phyloP scores from a whole-genome alignment of 2,113 vertebrate species.

The Onychorhynchus coronatus region DNA sequence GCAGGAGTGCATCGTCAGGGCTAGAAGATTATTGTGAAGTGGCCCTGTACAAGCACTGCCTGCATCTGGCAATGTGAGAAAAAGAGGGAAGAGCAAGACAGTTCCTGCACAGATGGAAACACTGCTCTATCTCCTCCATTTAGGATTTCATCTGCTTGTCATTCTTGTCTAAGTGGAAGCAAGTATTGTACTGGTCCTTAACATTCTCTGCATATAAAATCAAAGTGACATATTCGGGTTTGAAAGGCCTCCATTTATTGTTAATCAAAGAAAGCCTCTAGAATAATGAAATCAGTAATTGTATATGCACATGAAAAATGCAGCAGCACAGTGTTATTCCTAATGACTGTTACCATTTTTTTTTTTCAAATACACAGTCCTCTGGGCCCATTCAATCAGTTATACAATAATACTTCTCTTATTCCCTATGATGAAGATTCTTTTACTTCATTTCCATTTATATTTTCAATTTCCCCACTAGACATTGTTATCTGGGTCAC shows the following conservation, averaged over 20 bases:
- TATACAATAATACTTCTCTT: conserved; percentile 74
- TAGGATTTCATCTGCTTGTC: conserved; percentile 60
- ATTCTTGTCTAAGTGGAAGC: conserved; percentile 56
- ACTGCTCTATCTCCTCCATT: conserved; percentile 26
- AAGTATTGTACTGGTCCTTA: conserved; percentile 51
- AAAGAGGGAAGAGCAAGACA: not conserved
- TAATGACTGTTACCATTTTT: conserved; percentile 61
- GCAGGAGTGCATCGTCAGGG: not conserved
- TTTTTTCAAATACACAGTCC: conserved; percentile 58
- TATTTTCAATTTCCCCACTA: conserved; percentile 81
- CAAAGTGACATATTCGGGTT: conserved; percentile 63
- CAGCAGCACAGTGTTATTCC: conserved; percentile 53
- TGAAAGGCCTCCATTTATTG: conserved; percentile 67
- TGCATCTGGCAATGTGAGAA: not conserved
- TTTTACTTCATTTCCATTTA: conserved; percentile 84
- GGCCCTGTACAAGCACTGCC: not conserved
- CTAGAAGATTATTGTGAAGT: not conserved
- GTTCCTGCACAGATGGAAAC: conserved; percentile 11
- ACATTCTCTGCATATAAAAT: conserved; percentile 55
- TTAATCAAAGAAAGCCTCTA: conserved; percentile 74
- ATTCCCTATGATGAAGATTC: conserved; percentile 72
- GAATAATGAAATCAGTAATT: conserved; percentile 71
- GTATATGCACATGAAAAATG: conserved; percentile 69
- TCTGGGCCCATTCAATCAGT: conserved; percentile 72
- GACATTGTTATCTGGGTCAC: conserved; percentile 85